These are phyloP conservation scores for Cercocebus atys DNA, from an alignment of 2,113 vertebrate genomes.

Conservation along the genomic window DNA sequence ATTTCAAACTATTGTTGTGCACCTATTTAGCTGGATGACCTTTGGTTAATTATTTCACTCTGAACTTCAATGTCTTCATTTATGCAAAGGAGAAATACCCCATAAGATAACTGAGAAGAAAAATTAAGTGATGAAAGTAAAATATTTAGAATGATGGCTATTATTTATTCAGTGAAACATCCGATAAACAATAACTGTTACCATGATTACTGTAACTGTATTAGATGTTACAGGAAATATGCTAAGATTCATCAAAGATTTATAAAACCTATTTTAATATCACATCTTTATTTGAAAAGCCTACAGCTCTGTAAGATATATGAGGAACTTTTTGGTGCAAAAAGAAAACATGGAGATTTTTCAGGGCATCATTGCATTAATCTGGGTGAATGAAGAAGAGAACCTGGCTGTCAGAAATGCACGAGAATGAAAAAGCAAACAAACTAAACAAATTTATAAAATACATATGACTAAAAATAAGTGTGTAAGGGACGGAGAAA, in stretches of 20 bases:
- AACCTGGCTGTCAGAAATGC: background rate
- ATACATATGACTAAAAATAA: background rate
- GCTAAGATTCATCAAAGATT: background rate
- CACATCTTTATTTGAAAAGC: background rate
- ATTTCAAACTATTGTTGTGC: background rate
- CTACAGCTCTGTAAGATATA: background rate
- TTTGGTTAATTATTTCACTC: background rate
- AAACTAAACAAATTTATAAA: background rate
- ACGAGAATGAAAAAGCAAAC: background rate
- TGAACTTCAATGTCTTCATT: background rate
- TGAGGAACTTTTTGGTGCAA: background rate
- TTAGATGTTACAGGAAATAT: background rate
- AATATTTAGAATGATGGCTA: background rate
- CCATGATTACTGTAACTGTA: background rate
- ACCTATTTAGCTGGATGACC: background rate
- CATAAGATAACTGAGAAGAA: background rate
- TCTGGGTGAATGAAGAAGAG: background rate
- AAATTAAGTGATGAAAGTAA: background rate
- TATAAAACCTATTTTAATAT: background rate
- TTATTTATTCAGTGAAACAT: background rate
- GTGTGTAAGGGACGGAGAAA: background rate
- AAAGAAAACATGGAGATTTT: background rate
- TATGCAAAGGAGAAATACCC: background rate
- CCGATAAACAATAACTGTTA: background rate
- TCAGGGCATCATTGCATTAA: background rate